Percentiles rank a stretch among this genome's conserved stretches.
phyloP scores from a whole-genome alignment of 1,140 invertebrate species.

The Cylas formicarius region DNA sequence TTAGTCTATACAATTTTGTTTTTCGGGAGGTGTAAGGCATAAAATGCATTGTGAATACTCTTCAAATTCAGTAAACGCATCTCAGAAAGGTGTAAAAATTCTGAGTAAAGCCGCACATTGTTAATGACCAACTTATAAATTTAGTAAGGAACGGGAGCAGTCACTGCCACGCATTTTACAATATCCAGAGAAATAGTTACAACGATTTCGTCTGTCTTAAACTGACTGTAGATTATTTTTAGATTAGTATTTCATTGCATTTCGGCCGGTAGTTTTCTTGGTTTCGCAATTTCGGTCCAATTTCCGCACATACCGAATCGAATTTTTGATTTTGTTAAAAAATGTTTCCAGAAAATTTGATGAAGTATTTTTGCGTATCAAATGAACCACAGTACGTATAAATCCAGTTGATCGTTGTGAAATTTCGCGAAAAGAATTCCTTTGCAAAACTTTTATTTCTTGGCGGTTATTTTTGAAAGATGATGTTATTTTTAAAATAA shows the following conservation, averaged over 20 bases:
- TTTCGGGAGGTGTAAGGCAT: no score
- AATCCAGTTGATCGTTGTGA: neutral
- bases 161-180: conserved; percentile 12
- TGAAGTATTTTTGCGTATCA: conserved; percentile 19
- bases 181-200: conserved; percentile 13
- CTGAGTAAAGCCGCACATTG: no score
- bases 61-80: no score
- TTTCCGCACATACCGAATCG: neutral
- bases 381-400: conserved; percentile 18
- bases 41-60: no score
- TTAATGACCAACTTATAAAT: no score
- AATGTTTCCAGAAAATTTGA: conserved; percentile 12
- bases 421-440: no score
- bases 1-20: no score
- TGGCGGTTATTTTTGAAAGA: no score
- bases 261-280: conserved; percentile 1
- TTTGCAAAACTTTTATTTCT: no score
- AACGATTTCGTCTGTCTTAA: conserved; percentile 1
- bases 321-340: neutral
- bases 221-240: conserved; percentile 10
- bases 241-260: conserved; percentile 7
- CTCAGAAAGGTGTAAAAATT: no score
- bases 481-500: no score
- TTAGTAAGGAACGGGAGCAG: no score
- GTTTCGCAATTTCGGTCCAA: neutral